These are phyloP conservation scores for Channa argus DNA, from an alignment of 2,113 vertebrate genomes.

Conservation along the genomic window DNA sequence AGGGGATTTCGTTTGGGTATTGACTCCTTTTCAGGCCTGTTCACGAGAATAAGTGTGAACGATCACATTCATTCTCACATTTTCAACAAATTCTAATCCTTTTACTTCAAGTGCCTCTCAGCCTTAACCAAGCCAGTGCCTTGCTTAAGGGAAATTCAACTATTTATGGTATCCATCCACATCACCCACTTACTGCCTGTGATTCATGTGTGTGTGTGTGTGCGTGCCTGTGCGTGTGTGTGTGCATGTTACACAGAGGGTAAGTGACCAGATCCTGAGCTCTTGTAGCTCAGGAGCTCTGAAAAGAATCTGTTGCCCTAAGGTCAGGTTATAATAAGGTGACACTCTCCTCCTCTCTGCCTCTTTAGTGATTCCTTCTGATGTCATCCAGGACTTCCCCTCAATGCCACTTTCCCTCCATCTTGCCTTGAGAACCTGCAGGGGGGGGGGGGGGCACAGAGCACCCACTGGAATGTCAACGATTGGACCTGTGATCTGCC, in stretches of 20 bases:
- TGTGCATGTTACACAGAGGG: constrained; percentile 8
- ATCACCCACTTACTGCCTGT: not conserved
- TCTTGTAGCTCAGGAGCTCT: not conserved
- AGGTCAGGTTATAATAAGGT: constrained; percentile 79
- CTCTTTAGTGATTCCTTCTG: constrained; percentile 66
- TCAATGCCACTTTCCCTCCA: constrained; percentile 24
- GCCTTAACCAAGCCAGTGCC: not conserved
- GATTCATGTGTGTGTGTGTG: constrained; percentile 3
- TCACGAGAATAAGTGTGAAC: too few species aligned
- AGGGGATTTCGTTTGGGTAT: too few species aligned
- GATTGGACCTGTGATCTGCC: constrained; percentile 38
- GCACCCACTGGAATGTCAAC: constrained; percentile 63
- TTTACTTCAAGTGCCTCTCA: constrained; percentile 1
- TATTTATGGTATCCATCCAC: constrained; percentile 21
- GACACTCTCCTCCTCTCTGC: constrained; percentile 53
- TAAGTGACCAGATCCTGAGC: constrained; percentile 33
- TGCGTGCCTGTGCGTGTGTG: too few species aligned
- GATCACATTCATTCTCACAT: too few species aligned
- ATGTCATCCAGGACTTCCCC: constrained; percentile 49
- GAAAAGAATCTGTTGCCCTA: constrained; percentile 36
- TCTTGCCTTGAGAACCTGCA: constrained; percentile 43
- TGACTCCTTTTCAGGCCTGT: too few species aligned
- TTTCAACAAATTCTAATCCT: not conserved
- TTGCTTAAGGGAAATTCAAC: constrained; percentile 37
- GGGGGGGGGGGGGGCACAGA: constrained; percentile 30